phyloP scores from a whole-genome alignment of 2,797 vertebrate species.

The Ibycter americanus region DNA sequence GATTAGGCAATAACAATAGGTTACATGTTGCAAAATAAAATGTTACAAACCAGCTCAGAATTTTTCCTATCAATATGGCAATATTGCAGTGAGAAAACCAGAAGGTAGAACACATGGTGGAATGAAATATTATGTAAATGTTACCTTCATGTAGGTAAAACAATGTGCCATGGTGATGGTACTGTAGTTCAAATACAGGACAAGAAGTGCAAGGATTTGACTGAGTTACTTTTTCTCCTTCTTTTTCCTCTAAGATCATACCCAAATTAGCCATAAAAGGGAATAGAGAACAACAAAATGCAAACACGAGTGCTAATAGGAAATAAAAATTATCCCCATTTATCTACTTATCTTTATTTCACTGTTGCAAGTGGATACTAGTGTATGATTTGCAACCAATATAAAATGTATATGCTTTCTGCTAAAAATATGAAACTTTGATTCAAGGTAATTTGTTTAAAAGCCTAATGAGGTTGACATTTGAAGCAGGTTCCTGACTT shows the following conservation, averaged over 20 bases:
- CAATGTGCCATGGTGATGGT: background rate
- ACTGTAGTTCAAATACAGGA: background rate
- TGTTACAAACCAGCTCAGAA: background rate
- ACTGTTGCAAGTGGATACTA: background rate
- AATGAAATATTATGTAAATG: background rate
- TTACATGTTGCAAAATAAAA: background rate
- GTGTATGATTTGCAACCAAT: slow-evolving; percentile 14
- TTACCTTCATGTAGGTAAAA: background rate
- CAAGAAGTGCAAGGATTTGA: background rate
- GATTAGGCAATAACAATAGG: background rate
- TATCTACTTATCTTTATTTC: background rate
- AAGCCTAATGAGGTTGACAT: slow-evolving; percentile 53
- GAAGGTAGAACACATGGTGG: background rate
- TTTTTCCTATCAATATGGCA: background rate
- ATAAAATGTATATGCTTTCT: slow-evolving; percentile 24
- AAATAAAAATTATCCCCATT: background rate
- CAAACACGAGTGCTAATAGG: background rate
- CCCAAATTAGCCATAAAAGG: background rate
- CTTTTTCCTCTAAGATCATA: background rate
- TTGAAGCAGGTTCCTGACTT: slow-evolving; percentile 25
- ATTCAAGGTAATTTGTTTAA: slow-evolving; percentile 50
- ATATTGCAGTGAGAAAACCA: background rate
- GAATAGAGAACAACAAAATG: background rate
- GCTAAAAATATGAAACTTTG: slow-evolving; percentile 54
- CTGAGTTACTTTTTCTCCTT: background rate